Base-by-base conservation (phyloP, 1,140 invertebrate species). In the Pemphigus obesinymphae region DNA sequence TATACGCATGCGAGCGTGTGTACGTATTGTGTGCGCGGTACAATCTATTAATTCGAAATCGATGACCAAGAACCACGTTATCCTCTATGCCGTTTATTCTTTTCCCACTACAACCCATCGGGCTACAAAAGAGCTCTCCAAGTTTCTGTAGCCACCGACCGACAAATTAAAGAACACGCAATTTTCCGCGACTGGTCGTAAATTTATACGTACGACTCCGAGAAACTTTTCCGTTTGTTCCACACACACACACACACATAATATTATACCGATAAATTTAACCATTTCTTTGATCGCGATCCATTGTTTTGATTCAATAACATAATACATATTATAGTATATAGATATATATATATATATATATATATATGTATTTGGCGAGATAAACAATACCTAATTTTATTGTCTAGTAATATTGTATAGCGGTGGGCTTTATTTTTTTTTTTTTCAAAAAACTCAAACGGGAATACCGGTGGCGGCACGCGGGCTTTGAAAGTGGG, bases 211-310 rank as follows among this genome's bases (percentile, higher is more conserved):
- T n/a, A n/a, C n/a, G 50, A 26, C 53, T 37, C 11, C 20, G 53
- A 23, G 23, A 76, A 78, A 78, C 75, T 78, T 78, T 78, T 78
- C 75, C 34, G 43, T 78, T 78, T 78, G 75, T 78, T 78, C 15
- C 13, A 53, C 53, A 43, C 34, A 2, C 23, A n/a, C 43, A 26
- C 37, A 20, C 45, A 45, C 13, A 34, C 20, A 20, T 34, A 20
- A n/a, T 63, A 34, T 3, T 20, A 45, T 45, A 75, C 13, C 34
- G n/a, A 78, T 78, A 78, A 61, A 78, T 78, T 78, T 55, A 37
- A 34, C 13, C 1, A 45, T 37, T 78, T 78, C 53, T 53, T 4
- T 40, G 4, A 78, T 58, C 26, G 26, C 23, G 26, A 23, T 76
- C 73, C 43, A 76, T 78, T 78, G 34, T 78, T 70, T 15, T 40